These are phyloP conservation scores for Probaryconus sp. DNA, from an alignment of 1,140 invertebrate species.

Conservation along the genomic window DNA sequence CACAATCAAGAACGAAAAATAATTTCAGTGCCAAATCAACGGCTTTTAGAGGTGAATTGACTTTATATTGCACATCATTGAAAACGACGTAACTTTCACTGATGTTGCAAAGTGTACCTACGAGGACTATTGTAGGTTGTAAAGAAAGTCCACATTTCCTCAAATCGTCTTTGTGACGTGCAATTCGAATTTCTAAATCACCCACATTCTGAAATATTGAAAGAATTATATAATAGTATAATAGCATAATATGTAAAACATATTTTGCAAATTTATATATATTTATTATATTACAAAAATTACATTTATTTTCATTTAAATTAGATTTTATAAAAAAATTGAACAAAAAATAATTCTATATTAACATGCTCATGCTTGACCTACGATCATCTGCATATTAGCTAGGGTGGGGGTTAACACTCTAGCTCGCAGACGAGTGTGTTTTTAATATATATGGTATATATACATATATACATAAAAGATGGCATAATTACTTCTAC, in stretches of 20 bases:
- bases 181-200: conserved; percentile 1
- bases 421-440: no score
- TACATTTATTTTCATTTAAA: no score
- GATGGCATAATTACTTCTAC: conserved; percentile 16
- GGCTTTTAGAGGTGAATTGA: neutral
- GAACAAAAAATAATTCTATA: no score
- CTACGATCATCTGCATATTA: no score
- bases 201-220: conserved; percentile 6
- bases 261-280: no score
- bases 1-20: conserved; percentile 6
- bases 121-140: conserved; percentile 12
- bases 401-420: no score
- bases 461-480: no score
- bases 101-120: conserved; percentile 7
- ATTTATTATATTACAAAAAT: no score
- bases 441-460: no score
- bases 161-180: conserved; percentile 8
- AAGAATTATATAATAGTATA: no score
- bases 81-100: neutral
- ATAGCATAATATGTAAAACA: no score
- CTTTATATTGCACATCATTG: conserved; percentile 2
- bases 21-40: conserved; percentile 13
- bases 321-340: neutral
- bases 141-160: conserved; percentile 1
- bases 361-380: no score